Percentiles rank a stretch among this genome's conserved stretches.
Conservation (phyloP, 2,113 vertebrate species). For the Gracilinanus agilis region DNA sequence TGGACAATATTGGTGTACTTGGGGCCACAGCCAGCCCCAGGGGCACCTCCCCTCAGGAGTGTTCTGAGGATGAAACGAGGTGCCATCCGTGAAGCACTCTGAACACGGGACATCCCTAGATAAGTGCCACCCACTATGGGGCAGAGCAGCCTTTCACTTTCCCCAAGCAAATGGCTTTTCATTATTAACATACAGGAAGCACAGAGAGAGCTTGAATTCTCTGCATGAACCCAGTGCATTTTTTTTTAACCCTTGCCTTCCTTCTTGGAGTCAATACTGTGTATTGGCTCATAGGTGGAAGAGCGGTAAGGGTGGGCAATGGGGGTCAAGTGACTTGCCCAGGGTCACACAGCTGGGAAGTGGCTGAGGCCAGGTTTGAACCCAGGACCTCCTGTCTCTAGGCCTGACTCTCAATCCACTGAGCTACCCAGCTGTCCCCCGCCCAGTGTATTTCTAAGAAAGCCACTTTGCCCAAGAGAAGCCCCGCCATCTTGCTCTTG, state of each 20-base stretch:
- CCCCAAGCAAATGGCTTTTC: not conserved
- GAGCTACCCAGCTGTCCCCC: too few species aligned
- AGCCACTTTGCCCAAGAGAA: not conserved
- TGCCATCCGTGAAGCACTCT: not conserved
- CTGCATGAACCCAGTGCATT: not conserved
- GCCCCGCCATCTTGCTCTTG: not conserved
- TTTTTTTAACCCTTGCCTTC: too few species aligned
- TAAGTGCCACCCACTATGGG: not conserved
- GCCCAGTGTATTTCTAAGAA: not conserved
- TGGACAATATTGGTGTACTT: not conserved
- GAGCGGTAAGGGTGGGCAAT: too few species aligned
- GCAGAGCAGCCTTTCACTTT: not conserved
- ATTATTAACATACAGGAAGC: not conserved
- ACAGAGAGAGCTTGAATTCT: not conserved
- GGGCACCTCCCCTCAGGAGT: not conserved
- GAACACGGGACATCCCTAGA: not conserved
- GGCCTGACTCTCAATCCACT: too few species aligned
- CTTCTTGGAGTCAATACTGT: too few species aligned
- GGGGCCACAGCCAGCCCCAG: not conserved
- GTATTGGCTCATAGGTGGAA: too few species aligned
- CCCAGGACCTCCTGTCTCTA: too few species aligned
- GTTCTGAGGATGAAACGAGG: not conserved
- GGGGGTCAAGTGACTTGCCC: too few species aligned
- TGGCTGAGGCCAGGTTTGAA: too few species aligned
- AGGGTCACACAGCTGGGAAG: too few species aligned